A percentile compares a stretch with the other conserved stretches of the same genome.
Conservation (phyloP, 2,113 vertebrate species). For the Erythrocercus mccallii region DNA sequence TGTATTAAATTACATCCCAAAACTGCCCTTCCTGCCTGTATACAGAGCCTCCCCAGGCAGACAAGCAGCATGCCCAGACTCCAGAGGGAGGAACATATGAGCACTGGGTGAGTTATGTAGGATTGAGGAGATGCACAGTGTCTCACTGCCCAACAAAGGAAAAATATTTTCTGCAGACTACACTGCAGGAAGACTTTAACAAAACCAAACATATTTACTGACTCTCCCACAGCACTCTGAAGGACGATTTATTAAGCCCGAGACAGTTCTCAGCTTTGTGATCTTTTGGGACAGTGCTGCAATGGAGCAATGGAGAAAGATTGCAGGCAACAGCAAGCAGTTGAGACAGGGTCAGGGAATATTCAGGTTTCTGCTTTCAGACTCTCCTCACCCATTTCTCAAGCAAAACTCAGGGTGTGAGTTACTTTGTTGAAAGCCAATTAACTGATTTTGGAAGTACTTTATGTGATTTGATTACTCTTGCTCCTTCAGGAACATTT, state of each 20-base stretch:
- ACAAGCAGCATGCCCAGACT: background rate
- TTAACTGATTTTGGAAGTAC: background rate
- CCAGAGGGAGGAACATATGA: background rate
- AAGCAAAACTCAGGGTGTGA: background rate
- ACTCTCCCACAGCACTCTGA: background rate
- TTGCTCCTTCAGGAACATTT: background rate
- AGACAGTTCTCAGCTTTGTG: background rate
- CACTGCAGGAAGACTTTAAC: background rate
- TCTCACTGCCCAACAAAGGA: background rate
- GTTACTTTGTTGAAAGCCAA: background rate
- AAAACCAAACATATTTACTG: background rate
- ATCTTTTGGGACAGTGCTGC: background rate
- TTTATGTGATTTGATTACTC: background rate
- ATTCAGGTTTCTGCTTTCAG: background rate
- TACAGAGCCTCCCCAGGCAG: background rate
- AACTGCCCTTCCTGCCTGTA: background rate
- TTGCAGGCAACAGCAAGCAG: background rate
- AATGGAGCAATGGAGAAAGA: background rate
- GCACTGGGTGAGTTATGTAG: background rate
- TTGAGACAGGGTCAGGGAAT: rapidly evolving
- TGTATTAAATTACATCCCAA: background rate
- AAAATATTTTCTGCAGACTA: background rate
- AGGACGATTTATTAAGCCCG: background rate
- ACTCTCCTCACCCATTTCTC: background rate
- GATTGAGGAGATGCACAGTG: background rate